These are phyloP conservation scores for Lasioglossum pauxillum DNA, from an alignment of 2,888 invertebrate genomes.

Conservation along the genomic window DNA sequence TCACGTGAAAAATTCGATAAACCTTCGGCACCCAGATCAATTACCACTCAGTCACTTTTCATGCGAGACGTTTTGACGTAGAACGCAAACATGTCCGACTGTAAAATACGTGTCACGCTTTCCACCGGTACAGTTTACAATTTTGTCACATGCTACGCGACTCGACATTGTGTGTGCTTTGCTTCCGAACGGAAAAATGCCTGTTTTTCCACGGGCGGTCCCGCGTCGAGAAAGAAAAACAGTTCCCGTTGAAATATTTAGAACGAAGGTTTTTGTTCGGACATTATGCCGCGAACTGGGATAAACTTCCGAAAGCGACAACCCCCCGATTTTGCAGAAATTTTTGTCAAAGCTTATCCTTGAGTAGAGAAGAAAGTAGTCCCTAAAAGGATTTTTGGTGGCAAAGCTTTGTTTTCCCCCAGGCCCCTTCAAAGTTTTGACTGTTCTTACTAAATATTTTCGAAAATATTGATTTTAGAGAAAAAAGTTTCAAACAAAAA, in stretches of 20 bases:
- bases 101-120: slow-evolving; percentile 13
- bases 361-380: too few species aligned
- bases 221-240: neutral
- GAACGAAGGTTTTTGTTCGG: neutral
- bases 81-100: slow-evolving; percentile 27
- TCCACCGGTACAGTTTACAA: neutral
- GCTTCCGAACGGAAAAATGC: neutral
- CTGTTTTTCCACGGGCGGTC: neutral
- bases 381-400: too few species aligned
- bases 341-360: too few species aligned
- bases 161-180: neutral
- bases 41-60: slow-evolving; percentile 30
- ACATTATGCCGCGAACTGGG: neutral
- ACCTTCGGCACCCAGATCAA: slow-evolving; percentile 47
- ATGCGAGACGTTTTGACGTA: slow-evolving; percentile 25
- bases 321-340: too few species aligned
- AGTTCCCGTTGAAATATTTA: neutral
- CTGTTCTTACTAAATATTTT: too few species aligned
- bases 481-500: too few species aligned
- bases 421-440: too few species aligned
- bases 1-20: slow-evolving; percentile 46
- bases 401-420: too few species aligned
- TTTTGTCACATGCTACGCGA: neutral
- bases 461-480: too few species aligned
- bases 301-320: too few species aligned